Evolutionary conservation across 2,888 invertebrate genomes (phyloP).

Genomic region (Poecilus cupreus): DNA sequence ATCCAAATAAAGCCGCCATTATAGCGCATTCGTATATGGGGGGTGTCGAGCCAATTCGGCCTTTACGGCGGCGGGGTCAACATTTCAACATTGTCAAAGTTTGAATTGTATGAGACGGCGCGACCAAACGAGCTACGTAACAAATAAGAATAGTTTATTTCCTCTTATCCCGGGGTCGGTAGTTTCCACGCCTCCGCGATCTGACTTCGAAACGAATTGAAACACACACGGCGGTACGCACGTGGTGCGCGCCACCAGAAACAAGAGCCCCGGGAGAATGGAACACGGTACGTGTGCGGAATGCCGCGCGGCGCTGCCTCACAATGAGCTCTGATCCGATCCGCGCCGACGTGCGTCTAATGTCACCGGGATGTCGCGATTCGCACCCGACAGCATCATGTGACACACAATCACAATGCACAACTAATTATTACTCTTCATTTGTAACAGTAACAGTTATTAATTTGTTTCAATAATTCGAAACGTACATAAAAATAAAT

Average conservation of each 20-base stretch:
- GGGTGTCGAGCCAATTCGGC: neutral
- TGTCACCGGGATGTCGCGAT: neutral
- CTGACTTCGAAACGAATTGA: conserved; percentile 56
- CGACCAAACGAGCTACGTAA: conserved; percentile 54
- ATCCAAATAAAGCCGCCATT: conserved; percentile 53
- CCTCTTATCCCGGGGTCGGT: conserved; percentile 35
- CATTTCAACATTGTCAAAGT: conserved; percentile 42
- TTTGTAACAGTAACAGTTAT: too few species aligned
- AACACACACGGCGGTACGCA: conserved; percentile 27
- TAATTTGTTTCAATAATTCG: too few species aligned
- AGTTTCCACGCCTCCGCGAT: conserved; percentile 52
- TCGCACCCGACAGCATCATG: neutral
- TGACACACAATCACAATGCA: too few species aligned
- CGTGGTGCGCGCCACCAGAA: conserved; percentile 25
- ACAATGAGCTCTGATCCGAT: conserved; percentile 8
- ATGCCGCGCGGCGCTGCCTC: conserved; percentile 9
- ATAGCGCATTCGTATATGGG: conserved; percentile 12
- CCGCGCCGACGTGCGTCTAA: neutral
- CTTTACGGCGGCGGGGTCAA: conserved; percentile 3
- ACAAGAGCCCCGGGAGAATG: conserved; percentile 58
- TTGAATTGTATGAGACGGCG: conserved; percentile 54
- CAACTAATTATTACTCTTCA: too few species aligned
- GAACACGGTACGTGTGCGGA: conserved; percentile 52
- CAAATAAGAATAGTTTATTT: conserved; percentile 57
- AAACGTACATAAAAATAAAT: too few species aligned